Base-by-base conservation (phyloP, 2,113 vertebrate genomes). In the Periophthalmus modestus region DNA sequence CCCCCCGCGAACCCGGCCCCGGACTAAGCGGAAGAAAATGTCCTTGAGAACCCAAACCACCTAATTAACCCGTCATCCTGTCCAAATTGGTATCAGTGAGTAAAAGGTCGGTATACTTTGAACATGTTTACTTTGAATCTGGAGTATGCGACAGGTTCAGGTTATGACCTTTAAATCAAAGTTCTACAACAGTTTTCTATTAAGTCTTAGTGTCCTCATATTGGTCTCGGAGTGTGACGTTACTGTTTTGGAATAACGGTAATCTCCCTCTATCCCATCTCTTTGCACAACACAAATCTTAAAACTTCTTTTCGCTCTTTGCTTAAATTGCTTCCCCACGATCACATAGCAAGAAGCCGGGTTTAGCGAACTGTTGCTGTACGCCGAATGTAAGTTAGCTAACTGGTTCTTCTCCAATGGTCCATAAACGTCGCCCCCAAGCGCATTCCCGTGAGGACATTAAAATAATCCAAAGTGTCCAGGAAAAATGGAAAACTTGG, bases 291-390 rank as follows among this genome's bases (percentile, higher is more conserved):
- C 34, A 89, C 21, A 0, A 68, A 11, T 52, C 52, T 61, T 81
- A 85, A 96, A 68, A 96, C 89, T 70, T 94, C 93, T 23, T 55
- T n/a, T 82, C 1, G 91, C 92, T 69, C 94, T 95, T 80, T 94
- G 95, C 72, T 93, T 93, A 81, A 97, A 97, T 71, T 94, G 94
- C 77, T 95, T 95, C 33, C 96, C 96, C 1, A 97, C 94, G 2
- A 97, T 93, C 62, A 96, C 95, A 0, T 96, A 97, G n/a, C 19
- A 97, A 82, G 72, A 97, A 82, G n/a, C n/a, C 0, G 96, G 95
- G 84, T 97, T 98, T 71, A 96, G 89, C 66, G 94, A 95, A 89
- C 96, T 96, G 90, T 97, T 97, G 85, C 94, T 95, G 3, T 93
- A 97, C n/a, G 68, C 91, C 93, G 10, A n/a, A 94, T 73, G 63